Percentiles rank a stretch among this genome's conserved stretches.
Evolutionary conservation across 2,888 invertebrate genomes (phyloP).

Genomic region (Himalopsyche anomala): DNA sequence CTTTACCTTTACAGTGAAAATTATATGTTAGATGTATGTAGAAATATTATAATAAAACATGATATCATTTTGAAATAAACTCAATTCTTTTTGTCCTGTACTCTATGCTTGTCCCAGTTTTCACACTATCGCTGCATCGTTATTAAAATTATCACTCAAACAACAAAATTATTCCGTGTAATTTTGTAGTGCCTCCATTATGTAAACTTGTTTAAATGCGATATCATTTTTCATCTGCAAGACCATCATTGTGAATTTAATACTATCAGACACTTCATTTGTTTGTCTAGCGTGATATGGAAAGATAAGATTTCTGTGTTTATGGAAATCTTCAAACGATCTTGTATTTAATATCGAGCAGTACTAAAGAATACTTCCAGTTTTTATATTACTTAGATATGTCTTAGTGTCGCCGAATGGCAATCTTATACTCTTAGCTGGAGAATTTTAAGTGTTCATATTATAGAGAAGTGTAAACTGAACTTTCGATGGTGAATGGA

Average conservation of each 20-base stretch:
- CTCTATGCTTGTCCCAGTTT: conserved; percentile 44
- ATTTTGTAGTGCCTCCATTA: conserved; percentile 41
- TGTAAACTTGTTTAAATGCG: conserved; percentile 47
- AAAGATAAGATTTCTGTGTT: neutral
- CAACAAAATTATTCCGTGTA: conserved; percentile 44
- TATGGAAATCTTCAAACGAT: conserved; percentile 5
- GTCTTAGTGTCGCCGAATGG: neutral
- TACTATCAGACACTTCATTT: conserved; percentile 52
- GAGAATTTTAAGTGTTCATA: neutral
- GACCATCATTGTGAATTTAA: conserved; percentile 46
- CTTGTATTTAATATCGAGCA: neutral
- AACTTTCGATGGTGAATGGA: conserved; percentile 32
- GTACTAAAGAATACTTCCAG: neutral
- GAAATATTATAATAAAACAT: conserved; percentile 60
- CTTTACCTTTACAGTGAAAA: conserved; percentile 50
- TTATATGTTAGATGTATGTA: conserved; percentile 56
- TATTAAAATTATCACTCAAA: conserved; percentile 32
- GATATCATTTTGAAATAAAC: conserved; percentile 55
- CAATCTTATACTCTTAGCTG: neutral
- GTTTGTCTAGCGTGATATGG: conserved; percentile 47
- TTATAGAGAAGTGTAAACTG: conserved; percentile 16
- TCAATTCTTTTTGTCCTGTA: conserved; percentile 47
- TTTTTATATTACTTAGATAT: conserved; percentile 4
- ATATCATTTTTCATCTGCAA: conserved; percentile 56
- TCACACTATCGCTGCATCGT: neutral